Evolutionary conservation across 2,113 vertebrate genomes (phyloP).

Genomic region (Ptilorrhoa leucosticta): DNA sequence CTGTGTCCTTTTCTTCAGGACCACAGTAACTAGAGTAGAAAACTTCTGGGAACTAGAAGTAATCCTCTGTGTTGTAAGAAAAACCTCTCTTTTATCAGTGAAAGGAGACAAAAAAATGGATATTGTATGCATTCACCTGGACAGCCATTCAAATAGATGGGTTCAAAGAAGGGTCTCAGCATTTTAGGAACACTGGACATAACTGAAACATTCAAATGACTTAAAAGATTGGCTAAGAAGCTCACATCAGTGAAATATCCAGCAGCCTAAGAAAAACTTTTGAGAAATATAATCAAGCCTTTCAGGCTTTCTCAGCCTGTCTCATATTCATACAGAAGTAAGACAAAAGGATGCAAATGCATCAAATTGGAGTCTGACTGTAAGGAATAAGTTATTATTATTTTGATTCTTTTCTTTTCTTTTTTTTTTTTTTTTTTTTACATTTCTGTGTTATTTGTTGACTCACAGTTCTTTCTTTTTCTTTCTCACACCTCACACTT

Average conservation of each 20-base stretch:
- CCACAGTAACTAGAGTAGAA: background rate
- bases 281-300: background rate
- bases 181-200: background rate
- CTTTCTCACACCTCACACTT: background rate
- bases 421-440: background rate
- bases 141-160: background rate
- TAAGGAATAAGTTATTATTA: background rate
- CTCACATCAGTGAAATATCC: background rate
- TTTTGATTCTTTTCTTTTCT: background rate
- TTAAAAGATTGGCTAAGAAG: background rate
- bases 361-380: background rate
- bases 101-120: background rate
- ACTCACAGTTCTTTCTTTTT: background rate
- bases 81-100: background rate
- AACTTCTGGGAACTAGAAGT: background rate
- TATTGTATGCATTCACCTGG: background rate
- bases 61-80: background rate
- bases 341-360: background rate
- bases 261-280: background rate
- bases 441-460: background rate
- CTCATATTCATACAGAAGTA: background rate
- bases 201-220: rapidly evolving
- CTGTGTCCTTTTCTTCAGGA: background rate
- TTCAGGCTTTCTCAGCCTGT: background rate
- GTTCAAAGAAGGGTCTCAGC: background rate